These are phyloP conservation scores for Thunnus albacares DNA, from an alignment of 2,797 vertebrate genomes.

Conservation along the genomic window DNA sequence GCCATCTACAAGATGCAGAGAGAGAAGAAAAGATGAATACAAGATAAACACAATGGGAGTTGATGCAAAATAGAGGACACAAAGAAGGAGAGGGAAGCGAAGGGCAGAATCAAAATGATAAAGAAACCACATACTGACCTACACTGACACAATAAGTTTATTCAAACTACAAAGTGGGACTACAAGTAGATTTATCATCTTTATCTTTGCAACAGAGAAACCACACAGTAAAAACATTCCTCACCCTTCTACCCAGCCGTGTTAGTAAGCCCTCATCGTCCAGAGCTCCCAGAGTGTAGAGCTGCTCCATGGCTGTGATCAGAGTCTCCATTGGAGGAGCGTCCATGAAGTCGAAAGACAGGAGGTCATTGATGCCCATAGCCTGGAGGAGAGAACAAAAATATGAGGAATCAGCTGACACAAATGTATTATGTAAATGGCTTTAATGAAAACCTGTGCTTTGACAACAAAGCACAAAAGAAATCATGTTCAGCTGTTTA, in stretches of 20 bases:
- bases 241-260: conserved; percentile 94
- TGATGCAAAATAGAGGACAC: too few relatives aligned
- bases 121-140: not conserved
- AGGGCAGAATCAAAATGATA: too few relatives aligned
- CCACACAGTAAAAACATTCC: conserved; percentile 10
- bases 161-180: not conserved
- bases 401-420: accelerated
- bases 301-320: conserved; percentile 99
- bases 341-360: conserved; percentile 99
- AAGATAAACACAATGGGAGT: accelerated
- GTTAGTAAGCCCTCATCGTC: conserved; percentile 98
- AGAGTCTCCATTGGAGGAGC: conserved; percentile 99
- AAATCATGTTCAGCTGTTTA: too few relatives aligned
- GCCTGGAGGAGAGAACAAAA: conserved; percentile 84
- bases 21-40: not conserved
- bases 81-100: too few relatives aligned
- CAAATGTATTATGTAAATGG: not conserved
- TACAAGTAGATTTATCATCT: not conserved
- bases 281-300: conserved; percentile 96
- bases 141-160: not conserved
- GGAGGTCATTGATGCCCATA: conserved; percentile 98
- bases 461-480: too few relatives aligned
- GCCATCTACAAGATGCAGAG: conserved; percentile 90
- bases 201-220: not conserved
- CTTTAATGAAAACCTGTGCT: not conserved